A percentile compares a stretch with the other conserved stretches of the same genome.
Conservation (phyloP, 1,140 invertebrate species). For the Thaumetopoea pityocampa region DNA sequence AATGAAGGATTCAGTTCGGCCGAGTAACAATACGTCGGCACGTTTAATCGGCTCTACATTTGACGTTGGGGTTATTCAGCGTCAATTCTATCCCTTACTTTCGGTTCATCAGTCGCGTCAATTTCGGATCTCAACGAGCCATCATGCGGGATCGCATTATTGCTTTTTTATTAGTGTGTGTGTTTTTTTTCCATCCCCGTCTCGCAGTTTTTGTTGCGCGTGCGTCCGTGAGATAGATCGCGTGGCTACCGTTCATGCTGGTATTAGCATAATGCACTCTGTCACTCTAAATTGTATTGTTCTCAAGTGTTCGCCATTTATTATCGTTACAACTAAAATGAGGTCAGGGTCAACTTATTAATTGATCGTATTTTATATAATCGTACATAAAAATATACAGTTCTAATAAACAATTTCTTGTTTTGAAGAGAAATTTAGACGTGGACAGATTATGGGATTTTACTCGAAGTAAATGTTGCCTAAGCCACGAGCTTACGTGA, state of each 20-base stretch:
- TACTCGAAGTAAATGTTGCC: no score
- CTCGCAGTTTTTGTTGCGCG: constrained; percentile 66
- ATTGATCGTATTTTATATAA: no score
- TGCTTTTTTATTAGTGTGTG: constrained; percentile 75
- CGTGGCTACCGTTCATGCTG: constrained; percentile 60
- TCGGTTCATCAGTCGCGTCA: constrained; percentile 66
- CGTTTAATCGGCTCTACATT: not conserved
- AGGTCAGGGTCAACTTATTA: no score
- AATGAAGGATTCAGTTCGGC: not conserved
- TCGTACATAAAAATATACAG: no score
- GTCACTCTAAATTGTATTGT: constrained; percentile 35
- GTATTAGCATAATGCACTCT: constrained; percentile 68
- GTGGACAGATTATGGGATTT: no score
- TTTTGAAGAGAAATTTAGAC: no score
- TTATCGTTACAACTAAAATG: no score
- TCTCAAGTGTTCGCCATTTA: constrained; percentile 42
- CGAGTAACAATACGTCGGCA: not conserved
- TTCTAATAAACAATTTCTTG: no score
- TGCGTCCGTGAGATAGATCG: constrained; percentile 67
- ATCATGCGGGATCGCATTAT: constrained; percentile 73
- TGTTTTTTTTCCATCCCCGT: constrained; percentile 61
- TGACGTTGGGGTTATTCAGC: constrained; percentile 7
- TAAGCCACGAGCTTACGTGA: no score
- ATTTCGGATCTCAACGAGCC: constrained; percentile 67
- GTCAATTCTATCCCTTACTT: constrained; percentile 49